Evolutionary conservation across 2,113 vertebrate species (phyloP).

Genomic region (Sterna hirundo): DNA sequence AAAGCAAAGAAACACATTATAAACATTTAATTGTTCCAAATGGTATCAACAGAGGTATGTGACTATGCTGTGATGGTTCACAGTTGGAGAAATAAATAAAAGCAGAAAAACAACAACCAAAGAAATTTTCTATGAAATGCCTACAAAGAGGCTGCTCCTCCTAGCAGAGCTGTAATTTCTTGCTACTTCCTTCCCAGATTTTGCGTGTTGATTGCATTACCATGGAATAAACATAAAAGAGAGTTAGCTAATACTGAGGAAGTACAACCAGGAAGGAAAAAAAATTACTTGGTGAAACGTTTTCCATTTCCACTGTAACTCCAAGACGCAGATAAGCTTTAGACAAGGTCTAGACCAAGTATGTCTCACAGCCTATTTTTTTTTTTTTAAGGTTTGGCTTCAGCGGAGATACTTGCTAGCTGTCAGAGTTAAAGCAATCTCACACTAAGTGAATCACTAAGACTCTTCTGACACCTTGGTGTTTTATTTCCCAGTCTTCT

Average conservation of each 20-base stretch:
- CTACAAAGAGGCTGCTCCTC: not conserved
- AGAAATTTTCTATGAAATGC: not conserved
- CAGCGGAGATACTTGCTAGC: not conserved
- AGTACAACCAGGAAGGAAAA: not conserved
- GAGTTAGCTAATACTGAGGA: not conserved
- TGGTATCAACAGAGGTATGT: fast-evolving
- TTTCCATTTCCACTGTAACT: not conserved
- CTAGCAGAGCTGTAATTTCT: not conserved
- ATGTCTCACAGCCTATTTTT: not conserved
- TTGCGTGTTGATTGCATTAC: not conserved
- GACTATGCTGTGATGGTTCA: not conserved
- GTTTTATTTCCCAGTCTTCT: not conserved
- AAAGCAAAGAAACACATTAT: not conserved
- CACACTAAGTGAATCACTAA: not conserved
- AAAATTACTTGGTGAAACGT: not conserved
- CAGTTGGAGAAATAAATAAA: not conserved
- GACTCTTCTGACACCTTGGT: not conserved
- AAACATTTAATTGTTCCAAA: not conserved
- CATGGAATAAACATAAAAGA: not conserved
- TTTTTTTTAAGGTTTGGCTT: not conserved
- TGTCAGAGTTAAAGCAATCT: not conserved
- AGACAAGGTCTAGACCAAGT: not conserved
- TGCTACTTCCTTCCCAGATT: not conserved
- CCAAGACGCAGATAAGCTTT: not conserved
- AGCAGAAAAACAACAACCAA: not conserved